These are phyloP conservation scores for Drosophila oshimai DNA, from an alignment of 1,140 invertebrate species.

Conservation along the genomic window DNA sequence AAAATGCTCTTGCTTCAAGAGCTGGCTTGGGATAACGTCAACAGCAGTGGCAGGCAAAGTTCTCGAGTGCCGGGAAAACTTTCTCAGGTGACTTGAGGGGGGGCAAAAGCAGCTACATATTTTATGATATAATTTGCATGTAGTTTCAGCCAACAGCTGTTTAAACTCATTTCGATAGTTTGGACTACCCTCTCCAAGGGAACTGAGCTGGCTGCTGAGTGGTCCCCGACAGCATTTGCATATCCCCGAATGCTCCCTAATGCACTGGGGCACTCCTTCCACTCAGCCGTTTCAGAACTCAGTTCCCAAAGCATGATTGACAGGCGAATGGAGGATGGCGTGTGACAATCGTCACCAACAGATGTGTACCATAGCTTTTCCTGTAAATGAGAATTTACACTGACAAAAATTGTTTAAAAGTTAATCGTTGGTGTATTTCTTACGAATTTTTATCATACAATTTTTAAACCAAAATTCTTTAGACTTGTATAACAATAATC, in stretches of 20 bases:
- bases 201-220: conserved; percentile 21
- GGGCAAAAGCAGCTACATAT: conserved; percentile 26
- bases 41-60: conserved; percentile 3
- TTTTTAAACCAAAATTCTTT: too few relatives aligned
- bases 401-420: background rate
- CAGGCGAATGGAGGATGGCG: conserved; percentile 45
- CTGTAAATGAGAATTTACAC: conserved; percentile 4
- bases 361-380: conserved; percentile 10
- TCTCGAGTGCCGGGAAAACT: conserved; percentile 10
- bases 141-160: conserved; percentile 58
- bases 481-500: too few relatives aligned
- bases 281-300: conserved; percentile 12
- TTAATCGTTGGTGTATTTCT: too few relatives aligned
- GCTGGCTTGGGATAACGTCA: background rate
- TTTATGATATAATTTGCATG: conserved; percentile 74
- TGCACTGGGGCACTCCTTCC: conserved; percentile 8
- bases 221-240: conserved; percentile 60
- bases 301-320: conserved; percentile 66
- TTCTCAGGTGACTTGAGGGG: conserved; percentile 9
- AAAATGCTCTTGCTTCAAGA: background rate
- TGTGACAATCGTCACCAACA: conserved; percentile 46
- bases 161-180: conserved; percentile 56
- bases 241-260: conserved; percentile 13
- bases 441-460: too few relatives aligned
- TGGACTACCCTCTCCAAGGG: background rate